Evolutionary conservation across 2,113 vertebrate species (phyloP).

Genomic region (Oncorhynchus masou): DNA sequence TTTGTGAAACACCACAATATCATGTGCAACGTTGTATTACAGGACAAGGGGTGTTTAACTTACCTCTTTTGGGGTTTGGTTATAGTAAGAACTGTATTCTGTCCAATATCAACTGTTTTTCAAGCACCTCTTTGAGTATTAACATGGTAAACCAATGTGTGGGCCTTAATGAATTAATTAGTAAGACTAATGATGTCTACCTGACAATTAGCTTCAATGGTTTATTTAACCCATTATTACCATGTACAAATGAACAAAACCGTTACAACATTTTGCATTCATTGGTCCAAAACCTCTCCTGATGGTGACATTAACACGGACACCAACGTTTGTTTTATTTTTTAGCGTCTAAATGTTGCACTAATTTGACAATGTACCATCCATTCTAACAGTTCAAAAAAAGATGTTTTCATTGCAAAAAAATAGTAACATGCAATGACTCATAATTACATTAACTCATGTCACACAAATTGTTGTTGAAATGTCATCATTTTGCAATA

Average conservation of each 20-base stretch:
- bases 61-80: not conserved
- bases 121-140: slow-evolving; percentile 30
- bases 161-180: slow-evolving; percentile 57
- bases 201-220: slow-evolving; percentile 68
- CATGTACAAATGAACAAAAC: slow-evolving; percentile 78
- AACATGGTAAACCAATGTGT: slow-evolving; percentile 34
- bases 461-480: slow-evolving; percentile 73
- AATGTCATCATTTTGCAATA: slow-evolving; percentile 72
- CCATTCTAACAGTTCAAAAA: slow-evolving; percentile 72
- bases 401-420: slow-evolving; percentile 69
- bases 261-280: slow-evolving; percentile 76
- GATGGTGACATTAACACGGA: slow-evolving; percentile 71
- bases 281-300: slow-evolving; percentile 73
- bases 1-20: slow-evolving; percentile 27
- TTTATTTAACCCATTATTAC: slow-evolving; percentile 78
- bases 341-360: slow-evolving; percentile 68
- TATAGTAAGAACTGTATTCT: slow-evolving; percentile 11
- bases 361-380: slow-evolving; percentile 77
- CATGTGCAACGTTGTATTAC: slow-evolving; percentile 40
- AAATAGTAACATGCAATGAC: slow-evolving; percentile 78
- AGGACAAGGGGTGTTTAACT: not conserved
- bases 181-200: slow-evolving; percentile 66
- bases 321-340: slow-evolving; percentile 64
- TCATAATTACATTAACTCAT: slow-evolving; percentile 76
- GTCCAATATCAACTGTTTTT: slow-evolving; percentile 28